These are phyloP conservation scores for Oenanthe oenanthe DNA, from an alignment of 2,113 vertebrate genomes.

Conservation along the genomic window DNA sequence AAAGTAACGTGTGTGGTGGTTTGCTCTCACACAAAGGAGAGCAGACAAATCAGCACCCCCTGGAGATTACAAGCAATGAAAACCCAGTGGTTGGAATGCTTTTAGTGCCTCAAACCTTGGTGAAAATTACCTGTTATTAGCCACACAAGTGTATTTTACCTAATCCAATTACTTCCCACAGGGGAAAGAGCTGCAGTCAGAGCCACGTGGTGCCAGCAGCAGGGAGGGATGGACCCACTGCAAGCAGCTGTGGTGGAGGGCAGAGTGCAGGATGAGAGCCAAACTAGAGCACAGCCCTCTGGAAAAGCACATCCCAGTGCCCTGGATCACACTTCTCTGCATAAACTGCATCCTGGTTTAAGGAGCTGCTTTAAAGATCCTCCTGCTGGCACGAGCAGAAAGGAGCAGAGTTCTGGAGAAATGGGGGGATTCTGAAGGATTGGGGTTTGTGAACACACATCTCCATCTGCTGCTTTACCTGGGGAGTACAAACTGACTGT, in stretches of 20 bases:
- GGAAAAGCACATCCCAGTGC: neutral
- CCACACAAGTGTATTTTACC: neutral
- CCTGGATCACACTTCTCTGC: neutral
- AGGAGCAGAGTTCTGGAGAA: neutral
- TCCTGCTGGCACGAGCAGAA: neutral
- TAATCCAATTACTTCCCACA: neutral
- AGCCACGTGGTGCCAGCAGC: neutral
- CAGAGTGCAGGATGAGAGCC: neutral
- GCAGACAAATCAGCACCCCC: neutral
- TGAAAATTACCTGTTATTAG: neutral
- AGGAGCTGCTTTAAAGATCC: neutral
- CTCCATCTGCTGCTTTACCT: conserved; percentile 53
- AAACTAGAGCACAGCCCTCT: neutral
- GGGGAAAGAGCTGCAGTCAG: neutral
- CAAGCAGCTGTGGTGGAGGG: neutral
- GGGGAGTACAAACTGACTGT: conserved; percentile 81
- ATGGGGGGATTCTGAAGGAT: neutral
- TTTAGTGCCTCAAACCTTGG: neutral
- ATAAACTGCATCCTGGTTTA: neutral
- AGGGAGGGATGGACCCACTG: neutral
- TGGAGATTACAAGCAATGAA: neutral
- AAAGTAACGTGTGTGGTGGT: accelerated
- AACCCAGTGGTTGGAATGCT: neutral
- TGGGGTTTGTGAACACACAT: neutral
- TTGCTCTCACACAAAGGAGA: neutral